Percentiles rank a stretch among this genome's conserved stretches.
phyloP scores from a whole-genome alignment of 2,888 invertebrate genomes.

The Aphodius sticticus region DNA sequence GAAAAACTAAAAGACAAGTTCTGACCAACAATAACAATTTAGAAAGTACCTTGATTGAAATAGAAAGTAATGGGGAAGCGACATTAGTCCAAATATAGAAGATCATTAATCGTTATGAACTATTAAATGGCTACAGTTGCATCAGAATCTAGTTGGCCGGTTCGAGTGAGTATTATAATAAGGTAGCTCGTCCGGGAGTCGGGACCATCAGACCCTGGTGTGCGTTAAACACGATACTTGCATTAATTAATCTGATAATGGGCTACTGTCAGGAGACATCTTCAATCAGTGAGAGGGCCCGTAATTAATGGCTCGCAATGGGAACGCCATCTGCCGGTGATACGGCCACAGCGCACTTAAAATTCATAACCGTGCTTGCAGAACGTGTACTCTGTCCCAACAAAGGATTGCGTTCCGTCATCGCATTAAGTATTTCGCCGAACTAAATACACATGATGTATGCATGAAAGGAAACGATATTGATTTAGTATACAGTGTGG shows the following conservation, averaged over 20 bases:
- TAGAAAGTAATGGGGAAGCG: neutral
- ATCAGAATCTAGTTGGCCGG: conserved; percentile 7
- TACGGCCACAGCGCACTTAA: conserved; percentile 40
- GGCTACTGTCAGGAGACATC: conserved; percentile 53
- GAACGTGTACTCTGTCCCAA: conserved; percentile 10
- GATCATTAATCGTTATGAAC: conserved; percentile 22
- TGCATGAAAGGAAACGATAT: neutral
- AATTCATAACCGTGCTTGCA: conserved; percentile 40
- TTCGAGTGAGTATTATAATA: conserved; percentile 21
- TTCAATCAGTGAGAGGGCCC: conserved; percentile 50
- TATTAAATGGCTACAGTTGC: conserved; percentile 19
- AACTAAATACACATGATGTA: neutral
- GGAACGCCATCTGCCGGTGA: conserved; percentile 50
- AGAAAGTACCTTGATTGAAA: neutral
- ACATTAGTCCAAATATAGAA: conserved; percentile 24
- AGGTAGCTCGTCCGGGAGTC: conserved; percentile 15
- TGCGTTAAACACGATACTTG: conserved; percentile 50
- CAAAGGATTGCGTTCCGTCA: neutral
- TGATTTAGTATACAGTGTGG: neutral
- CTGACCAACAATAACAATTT: neutral
- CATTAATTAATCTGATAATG: conserved; percentile 55
- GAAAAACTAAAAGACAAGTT: neutral
- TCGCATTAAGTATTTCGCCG: neutral
- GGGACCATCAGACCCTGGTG: conserved; percentile 9
- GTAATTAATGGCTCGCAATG: conserved; percentile 52